Conservation (phyloP, 2,888 invertebrate genomes). For the Leucania comma region DNA sequence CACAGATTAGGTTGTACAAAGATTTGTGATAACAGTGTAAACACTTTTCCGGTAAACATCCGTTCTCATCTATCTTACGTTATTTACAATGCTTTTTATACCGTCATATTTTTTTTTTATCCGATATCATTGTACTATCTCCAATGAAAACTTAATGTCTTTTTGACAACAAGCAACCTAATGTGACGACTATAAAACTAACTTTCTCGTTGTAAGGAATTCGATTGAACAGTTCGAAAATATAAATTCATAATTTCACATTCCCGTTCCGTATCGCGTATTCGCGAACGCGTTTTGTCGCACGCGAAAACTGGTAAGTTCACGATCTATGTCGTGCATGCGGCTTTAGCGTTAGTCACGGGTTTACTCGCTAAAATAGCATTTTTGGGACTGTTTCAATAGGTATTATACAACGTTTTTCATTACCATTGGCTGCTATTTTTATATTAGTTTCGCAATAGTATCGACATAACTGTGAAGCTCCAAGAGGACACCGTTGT, state of each 20-base stretch:
- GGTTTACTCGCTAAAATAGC: slow-evolving; percentile 11
- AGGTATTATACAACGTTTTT: slow-evolving; percentile 9
- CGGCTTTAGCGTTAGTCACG: slow-evolving; percentile 35
- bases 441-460: background rate
- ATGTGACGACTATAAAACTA: slow-evolving; percentile 49
- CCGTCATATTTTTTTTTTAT: slow-evolving; percentile 6
- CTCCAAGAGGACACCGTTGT: no score
- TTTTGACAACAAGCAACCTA: slow-evolving; percentile 23
- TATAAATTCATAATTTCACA: slow-evolving; percentile 66
- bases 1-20: slow-evolving; percentile 28
- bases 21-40: slow-evolving; percentile 46
- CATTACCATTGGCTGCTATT: background rate
- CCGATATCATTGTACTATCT: background rate
- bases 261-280: slow-evolving; percentile 63
- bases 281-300: slow-evolving; percentile 29
- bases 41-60: slow-evolving; percentile 53
- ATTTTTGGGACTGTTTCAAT: slow-evolving; percentile 20
- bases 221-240: slow-evolving; percentile 59
- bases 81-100: slow-evolving; percentile 1
- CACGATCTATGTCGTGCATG: slow-evolving; percentile 65
- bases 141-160: slow-evolving; percentile 22
- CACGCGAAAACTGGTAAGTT: slow-evolving; percentile 68
- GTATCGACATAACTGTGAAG: background rate
- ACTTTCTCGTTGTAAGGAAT: slow-evolving; percentile 61
- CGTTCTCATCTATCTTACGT: slow-evolving; percentile 28